Base-by-base conservation (phyloP, 2,113 vertebrate species). In the Nanorana parkeri region DNA sequence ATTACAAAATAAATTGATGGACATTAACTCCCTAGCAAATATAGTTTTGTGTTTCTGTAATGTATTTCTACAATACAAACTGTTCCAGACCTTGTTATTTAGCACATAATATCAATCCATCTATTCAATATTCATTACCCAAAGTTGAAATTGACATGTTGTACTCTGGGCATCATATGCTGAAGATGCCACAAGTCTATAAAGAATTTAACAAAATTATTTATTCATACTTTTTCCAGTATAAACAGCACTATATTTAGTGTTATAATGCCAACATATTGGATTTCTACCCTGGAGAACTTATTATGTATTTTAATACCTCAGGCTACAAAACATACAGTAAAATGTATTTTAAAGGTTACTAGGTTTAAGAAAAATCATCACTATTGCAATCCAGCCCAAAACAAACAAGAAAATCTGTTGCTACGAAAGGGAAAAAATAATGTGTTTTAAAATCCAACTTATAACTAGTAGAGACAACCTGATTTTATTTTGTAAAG, bases 251-350 rank as follows among this genome's bases (percentile, higher is more conserved):
- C 68, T 81, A 81, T 64, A 54, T 65, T 81, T 81, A 81, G 79
- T 72, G 23, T 32, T 47, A 80, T 63, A 80, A 64, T 54, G 26
- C 58, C 21, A 29, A 24, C 54, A 81, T 65, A 81, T 72, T 64
- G 56, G 56, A 64, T 81, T 80, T 81, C 68, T 73, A 61, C 79
- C 79, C 79, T 73, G 58, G 47, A 72, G 79, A 64, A 47, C 68
- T 64, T 81, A 81, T 81, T 81, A 81, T 81, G 68, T 64, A 81
- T 81, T 81, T 73, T 51, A 64, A 72, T 72, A 81, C 79, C 79
- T 81, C 23, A 81, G 79, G 79, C 79, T 29, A 73, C 28, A 58
- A 65, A 54, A 80, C 29, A 80, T 81, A 51, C n/a, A 64, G 41
- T 56, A 58, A 79, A 79, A 68, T 60, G 77, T 73, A 29, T 81